A percentile compares a stretch with the other conserved stretches of the same genome.
These are phyloP conservation scores for Isoperla grammatica DNA, from an alignment of 2,888 invertebrate genomes.

Conservation along the genomic window DNA sequence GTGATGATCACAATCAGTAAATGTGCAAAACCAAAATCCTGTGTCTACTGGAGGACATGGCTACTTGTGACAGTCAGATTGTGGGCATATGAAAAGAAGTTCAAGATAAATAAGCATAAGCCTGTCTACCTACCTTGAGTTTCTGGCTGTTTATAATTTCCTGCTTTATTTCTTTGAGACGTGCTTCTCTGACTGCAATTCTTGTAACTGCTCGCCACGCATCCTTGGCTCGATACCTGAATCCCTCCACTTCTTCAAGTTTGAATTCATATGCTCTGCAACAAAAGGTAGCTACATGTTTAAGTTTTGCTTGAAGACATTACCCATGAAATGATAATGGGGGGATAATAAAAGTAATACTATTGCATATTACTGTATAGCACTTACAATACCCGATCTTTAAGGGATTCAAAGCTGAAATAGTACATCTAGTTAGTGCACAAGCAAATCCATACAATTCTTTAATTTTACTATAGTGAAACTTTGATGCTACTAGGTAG, in stretches of 20 bases:
- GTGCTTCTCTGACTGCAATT: slow-evolving; percentile 88
- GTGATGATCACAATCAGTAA: too few species aligned
- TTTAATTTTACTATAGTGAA: too few species aligned
- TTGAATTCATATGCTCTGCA: slow-evolving; percentile 87
- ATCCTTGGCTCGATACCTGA: slow-evolving; percentile 90
- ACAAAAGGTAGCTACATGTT: too few species aligned
- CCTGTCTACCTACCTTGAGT: slow-evolving; percentile 70
- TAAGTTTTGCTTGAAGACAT: neutral
- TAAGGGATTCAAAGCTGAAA: too few species aligned
- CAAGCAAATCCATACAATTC: too few species aligned
- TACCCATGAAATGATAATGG: neutral
- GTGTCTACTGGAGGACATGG: too few species aligned
- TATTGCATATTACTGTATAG: slow-evolving; percentile 25
- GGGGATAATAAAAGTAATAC: neutral
- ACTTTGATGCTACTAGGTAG: too few species aligned
- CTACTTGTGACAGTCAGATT: too few species aligned
- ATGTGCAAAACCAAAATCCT: too few species aligned
- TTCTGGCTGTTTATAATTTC: slow-evolving; percentile 91
- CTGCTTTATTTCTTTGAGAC: slow-evolving; percentile 90
- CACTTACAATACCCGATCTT: slow-evolving; percentile 29
- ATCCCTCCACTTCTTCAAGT: slow-evolving; percentile 92
- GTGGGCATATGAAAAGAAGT: too few species aligned
- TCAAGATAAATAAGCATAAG: too few species aligned
- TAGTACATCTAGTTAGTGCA: too few species aligned
- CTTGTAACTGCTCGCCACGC: slow-evolving; percentile 93